phyloP scores from a whole-genome alignment of 2,888 invertebrate species.

The Thelaira solivaga region DNA sequence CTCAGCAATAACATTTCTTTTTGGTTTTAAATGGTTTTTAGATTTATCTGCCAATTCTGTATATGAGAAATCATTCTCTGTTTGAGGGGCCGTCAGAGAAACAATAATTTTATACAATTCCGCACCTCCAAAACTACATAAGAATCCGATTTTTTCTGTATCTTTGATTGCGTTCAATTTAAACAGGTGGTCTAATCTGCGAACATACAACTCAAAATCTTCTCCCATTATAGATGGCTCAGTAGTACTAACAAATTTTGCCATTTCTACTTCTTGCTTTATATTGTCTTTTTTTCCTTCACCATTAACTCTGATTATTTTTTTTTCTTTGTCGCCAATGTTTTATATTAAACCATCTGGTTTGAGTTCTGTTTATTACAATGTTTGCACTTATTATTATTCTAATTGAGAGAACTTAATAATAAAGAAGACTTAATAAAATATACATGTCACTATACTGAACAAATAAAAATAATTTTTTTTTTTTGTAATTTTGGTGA shows the following conservation, averaged over 20 bases:
- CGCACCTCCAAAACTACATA: constrained; percentile 34
- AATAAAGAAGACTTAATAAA: too few relatives aligned
- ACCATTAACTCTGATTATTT: background rate
- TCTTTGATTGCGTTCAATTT: constrained; percentile 22
- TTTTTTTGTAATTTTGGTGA: too few relatives aligned
- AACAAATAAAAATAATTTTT: too few relatives aligned
- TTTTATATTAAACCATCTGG: background rate
- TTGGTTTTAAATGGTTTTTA: constrained; percentile 44
- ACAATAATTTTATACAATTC: constrained; percentile 29
- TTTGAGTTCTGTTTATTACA: too few relatives aligned
- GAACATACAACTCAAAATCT: background rate
- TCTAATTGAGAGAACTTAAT: too few relatives aligned
- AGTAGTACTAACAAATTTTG: constrained; percentile 8
- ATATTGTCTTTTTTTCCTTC: background rate
- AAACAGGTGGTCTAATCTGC: constrained; percentile 31
- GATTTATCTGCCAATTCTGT: constrained; percentile 19
- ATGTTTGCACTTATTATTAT: too few relatives aligned
- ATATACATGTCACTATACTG: too few relatives aligned
- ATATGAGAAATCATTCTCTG: constrained; percentile 36
- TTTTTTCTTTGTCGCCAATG: constrained; percentile 29
- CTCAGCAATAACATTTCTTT: constrained; percentile 39
- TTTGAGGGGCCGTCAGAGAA: constrained; percentile 34
- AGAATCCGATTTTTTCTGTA: background rate
- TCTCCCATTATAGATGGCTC: constrained; percentile 23
- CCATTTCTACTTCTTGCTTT: background rate